Evolutionary conservation across 2,888 invertebrate species (phyloP).

Genomic region (Osmoderma eremita): DNA sequence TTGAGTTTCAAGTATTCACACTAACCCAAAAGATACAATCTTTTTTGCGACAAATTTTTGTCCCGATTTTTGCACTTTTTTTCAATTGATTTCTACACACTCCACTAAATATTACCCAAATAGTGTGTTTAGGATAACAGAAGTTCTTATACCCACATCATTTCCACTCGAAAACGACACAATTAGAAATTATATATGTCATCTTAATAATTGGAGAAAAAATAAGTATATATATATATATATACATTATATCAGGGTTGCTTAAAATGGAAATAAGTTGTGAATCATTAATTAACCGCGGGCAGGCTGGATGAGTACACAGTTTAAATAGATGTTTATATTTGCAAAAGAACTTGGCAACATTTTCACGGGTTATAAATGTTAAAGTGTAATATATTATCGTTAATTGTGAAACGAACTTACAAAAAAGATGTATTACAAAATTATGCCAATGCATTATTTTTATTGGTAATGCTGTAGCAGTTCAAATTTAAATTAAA

Average conservation of each 20-base stretch:
- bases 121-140: neutral
- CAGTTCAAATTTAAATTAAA: too few species aligned
- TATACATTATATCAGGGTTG: too few species aligned
- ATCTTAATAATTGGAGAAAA: too few species aligned
- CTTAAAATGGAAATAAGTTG: constrained; percentile 6
- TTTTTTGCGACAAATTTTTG: constrained; percentile 32
- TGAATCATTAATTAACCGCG: constrained; percentile 18
- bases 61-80: constrained; percentile 29
- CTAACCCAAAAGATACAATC: constrained; percentile 38
- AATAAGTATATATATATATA: too few species aligned
- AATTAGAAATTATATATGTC: neutral
- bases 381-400: constrained; percentile 3
- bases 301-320: constrained; percentile 12
- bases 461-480: too few species aligned
- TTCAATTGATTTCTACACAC: constrained; percentile 24
- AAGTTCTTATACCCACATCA: constrained; percentile 4
- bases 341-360: constrained; percentile 26
- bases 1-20: constrained; percentile 43
- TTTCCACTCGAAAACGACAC: neutral
- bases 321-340: neutral
- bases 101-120: constrained; percentile 4
- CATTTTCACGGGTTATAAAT: neutral
- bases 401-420: constrained; percentile 10
- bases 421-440: neutral
- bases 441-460: too few species aligned